Conservation (phyloP, 2,797 vertebrate genomes). For the Acanthis flammea region DNA sequence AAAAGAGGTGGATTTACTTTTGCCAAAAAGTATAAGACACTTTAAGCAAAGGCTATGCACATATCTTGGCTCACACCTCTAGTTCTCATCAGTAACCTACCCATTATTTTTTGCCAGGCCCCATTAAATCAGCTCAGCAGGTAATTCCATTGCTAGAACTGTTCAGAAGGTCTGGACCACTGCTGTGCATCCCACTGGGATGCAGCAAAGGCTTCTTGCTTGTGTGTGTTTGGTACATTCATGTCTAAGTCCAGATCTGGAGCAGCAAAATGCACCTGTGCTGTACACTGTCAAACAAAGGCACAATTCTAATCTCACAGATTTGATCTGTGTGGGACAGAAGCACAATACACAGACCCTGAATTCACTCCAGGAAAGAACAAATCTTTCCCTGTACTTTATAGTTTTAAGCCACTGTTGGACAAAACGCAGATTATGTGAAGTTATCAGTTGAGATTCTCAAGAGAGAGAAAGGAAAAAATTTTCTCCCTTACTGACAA, state of each 20-base stretch:
- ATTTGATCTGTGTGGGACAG: background rate
- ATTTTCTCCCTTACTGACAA: background rate
- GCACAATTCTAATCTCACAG: conserved; percentile 1
- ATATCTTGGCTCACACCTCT: background rate
- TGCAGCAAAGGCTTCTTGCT: background rate
- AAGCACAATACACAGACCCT: conserved; percentile 1
- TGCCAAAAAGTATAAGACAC: background rate
- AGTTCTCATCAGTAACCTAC: background rate
- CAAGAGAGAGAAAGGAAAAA: background rate
- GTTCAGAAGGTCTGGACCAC: background rate
- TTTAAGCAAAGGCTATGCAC: background rate
- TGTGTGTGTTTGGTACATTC: background rate
- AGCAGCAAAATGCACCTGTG: background rate
- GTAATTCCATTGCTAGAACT: background rate
- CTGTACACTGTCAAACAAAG: background rate
- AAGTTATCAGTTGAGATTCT: background rate
- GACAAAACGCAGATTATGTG: background rate
- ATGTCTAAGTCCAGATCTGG: background rate
- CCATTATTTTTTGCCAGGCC: background rate
- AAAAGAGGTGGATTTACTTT: background rate
- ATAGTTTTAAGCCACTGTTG: background rate
- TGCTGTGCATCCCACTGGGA: background rate
- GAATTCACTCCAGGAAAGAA: conserved; percentile 3
- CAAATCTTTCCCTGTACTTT: background rate
- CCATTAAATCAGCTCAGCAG: background rate